Conservation (phyloP, 1,140 invertebrate genomes). For the Pristionchus pacificus region DNA sequence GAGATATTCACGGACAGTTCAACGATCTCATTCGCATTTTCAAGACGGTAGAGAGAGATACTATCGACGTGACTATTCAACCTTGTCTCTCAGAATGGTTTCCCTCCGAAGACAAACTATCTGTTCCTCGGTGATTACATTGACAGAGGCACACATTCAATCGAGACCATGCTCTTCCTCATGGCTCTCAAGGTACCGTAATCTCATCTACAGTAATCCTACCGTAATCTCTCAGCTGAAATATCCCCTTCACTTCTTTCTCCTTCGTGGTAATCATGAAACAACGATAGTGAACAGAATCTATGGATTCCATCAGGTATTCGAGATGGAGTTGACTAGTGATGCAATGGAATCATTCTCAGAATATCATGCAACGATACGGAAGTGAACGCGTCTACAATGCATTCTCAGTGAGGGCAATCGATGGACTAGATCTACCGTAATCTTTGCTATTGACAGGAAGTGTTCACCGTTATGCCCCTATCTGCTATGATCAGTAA, state of each 20-base stretch:
- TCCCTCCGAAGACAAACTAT: conserved; percentile 26
- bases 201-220: background rate
- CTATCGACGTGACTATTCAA: no score
- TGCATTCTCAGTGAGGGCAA: background rate
- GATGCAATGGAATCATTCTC: background rate
- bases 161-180: conserved; percentile 63
- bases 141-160: conserved; percentile 29
- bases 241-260: conserved; percentile 67
- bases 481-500: conserved; percentile 14
- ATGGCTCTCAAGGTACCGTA: conserved; percentile 63
- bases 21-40: conserved; percentile 54
- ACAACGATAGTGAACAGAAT: conserved; percentile 67
- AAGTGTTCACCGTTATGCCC: conserved; percentile 10
- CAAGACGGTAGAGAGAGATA: no score
- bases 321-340: background rate
- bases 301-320: conserved; percentile 64
- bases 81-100: conserved; percentile 9
- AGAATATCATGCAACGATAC: background rate
- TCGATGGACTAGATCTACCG: background rate
- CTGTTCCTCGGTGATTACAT: conserved; percentile 38
- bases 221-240: conserved; percentile 55
- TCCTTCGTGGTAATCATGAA: conserved; percentile 68
- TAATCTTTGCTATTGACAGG: no score
- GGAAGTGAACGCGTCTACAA: background rate
- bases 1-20: conserved; percentile 34